These are phyloP conservation scores for Tetramorium parvispinum DNA, from an alignment of 1,140 invertebrate genomes.

Conservation along the genomic window DNA sequence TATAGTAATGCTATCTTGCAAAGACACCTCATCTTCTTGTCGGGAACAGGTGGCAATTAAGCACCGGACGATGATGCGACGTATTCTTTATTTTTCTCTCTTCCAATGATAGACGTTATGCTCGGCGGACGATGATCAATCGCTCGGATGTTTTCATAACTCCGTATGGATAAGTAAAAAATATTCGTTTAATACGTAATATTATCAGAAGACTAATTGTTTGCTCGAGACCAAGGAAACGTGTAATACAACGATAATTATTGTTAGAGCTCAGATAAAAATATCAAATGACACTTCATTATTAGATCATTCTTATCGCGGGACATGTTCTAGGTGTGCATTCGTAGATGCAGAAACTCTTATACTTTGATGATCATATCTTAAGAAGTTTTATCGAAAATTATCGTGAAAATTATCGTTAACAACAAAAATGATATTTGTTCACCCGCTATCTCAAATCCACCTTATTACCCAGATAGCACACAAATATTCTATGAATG, in stretches of 20 bases:
- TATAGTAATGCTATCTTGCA: constrained; percentile 11
- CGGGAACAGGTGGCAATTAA: background rate
- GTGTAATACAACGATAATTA: background rate
- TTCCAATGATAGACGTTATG: background rate
- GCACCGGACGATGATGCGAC: background rate
- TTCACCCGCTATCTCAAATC: background rate
- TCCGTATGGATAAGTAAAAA: background rate
- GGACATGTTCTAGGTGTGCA: background rate
- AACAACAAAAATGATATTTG: background rate
- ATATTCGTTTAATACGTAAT: background rate
- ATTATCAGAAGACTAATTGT: background rate
- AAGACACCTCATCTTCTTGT: background rate
- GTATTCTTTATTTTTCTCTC: background rate
- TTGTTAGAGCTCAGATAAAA: background rate
- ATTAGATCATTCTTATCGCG: constrained; percentile 7
- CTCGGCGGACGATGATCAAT: background rate
- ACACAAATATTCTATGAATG: too few relatives aligned
- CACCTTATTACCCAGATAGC: too few relatives aligned
- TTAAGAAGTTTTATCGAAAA: background rate
- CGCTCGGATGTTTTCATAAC: background rate
- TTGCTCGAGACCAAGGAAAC: background rate
- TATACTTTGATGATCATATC: background rate
- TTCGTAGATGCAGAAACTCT: background rate
- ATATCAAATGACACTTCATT: background rate
- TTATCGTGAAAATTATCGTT: background rate